Percentiles rank a stretch among this genome's conserved stretches.
Evolutionary conservation across 2,797 vertebrate species (phyloP).

Genomic region (Selene dorsalis): DNA sequence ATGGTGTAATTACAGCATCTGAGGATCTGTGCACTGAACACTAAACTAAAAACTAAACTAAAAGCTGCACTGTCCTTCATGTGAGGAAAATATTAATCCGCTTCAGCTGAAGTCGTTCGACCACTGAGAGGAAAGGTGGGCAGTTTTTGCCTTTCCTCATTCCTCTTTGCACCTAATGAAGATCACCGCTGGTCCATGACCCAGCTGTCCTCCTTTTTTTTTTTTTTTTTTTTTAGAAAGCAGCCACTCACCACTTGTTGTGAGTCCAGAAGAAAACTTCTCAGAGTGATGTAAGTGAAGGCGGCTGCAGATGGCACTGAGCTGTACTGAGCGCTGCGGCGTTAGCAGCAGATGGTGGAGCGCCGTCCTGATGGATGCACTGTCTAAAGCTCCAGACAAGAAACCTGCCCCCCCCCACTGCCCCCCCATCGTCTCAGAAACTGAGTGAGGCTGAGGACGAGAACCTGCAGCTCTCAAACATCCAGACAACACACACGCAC

Average conservation of each 20-base stretch:
- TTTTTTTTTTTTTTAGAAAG: background rate
- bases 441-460: constrained; percentile 8
- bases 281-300: constrained; percentile 43
- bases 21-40: background rate
- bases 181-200: background rate
- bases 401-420: constrained; percentile 66
- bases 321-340: constrained; percentile 49
- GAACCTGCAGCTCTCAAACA: constrained; percentile 38
- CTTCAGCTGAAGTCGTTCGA: too few relatives aligned
- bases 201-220: background rate
- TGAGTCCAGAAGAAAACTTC: constrained; percentile 50
- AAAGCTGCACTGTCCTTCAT: background rate
- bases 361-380: constrained; percentile 72
- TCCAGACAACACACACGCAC: constrained; percentile 17
- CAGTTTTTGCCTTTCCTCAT: background rate
- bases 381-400: constrained; percentile 67
- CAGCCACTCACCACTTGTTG: constrained; percentile 12
- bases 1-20: background rate
- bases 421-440: constrained; percentile 25
- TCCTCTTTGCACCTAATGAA: background rate
- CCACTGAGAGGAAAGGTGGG: background rate
- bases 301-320: constrained; percentile 62
- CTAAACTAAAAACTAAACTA: too few relatives aligned
- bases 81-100: background rate
- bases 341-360: constrained; percentile 70